Conservation (phyloP, 30 jellyfish, hydroid and myxozoan genomes). For the Chironex yamaguchii region DNA sequence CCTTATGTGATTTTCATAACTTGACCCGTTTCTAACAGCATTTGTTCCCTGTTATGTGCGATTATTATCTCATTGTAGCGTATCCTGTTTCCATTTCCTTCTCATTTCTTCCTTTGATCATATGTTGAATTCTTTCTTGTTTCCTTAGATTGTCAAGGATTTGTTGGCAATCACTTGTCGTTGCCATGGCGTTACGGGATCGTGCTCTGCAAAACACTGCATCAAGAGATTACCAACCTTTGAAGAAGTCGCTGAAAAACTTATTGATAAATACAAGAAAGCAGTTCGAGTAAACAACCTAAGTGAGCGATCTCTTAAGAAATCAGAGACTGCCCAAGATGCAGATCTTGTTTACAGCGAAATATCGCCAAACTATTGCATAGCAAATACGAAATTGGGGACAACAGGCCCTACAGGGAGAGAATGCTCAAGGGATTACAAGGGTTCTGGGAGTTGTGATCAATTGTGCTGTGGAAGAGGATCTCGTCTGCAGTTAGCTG, state of each 20-base stretch:
- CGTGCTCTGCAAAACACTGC: slow-evolving; percentile 87
- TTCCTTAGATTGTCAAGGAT: slow-evolving; percentile 68
- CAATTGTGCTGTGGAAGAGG: slow-evolving; percentile 94
- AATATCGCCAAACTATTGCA: slow-evolving; percentile 77
- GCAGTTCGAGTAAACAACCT: slow-evolving; percentile 67
- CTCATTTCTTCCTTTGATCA: no score
- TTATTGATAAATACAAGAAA: slow-evolving; percentile 65
- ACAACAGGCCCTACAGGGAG: slow-evolving; percentile 84
- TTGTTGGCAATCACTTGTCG: slow-evolving; percentile 78
- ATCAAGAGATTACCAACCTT: slow-evolving; percentile 78
- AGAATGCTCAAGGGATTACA: slow-evolving; percentile 70
- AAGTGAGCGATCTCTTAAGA: slow-evolving; percentile 50
- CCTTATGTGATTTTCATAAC: no score
- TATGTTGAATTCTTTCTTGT: no score
- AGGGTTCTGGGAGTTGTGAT: slow-evolving; percentile 86
- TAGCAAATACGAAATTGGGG: slow-evolving; percentile 49
- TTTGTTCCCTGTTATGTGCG: no score
- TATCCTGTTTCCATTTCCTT: no score
- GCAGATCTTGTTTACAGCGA: slow-evolving; percentile 69
- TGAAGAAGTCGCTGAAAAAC: slow-evolving; percentile 76
- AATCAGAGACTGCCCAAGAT: slow-evolving; percentile 7
- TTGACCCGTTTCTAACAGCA: no score
- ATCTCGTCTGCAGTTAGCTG: slow-evolving; percentile 64
- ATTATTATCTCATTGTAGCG: no score
- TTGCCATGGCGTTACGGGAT: slow-evolving; percentile 96